phyloP scores from a whole-genome alignment of 2,113 vertebrate species.

The Delphinus delphis region DNA sequence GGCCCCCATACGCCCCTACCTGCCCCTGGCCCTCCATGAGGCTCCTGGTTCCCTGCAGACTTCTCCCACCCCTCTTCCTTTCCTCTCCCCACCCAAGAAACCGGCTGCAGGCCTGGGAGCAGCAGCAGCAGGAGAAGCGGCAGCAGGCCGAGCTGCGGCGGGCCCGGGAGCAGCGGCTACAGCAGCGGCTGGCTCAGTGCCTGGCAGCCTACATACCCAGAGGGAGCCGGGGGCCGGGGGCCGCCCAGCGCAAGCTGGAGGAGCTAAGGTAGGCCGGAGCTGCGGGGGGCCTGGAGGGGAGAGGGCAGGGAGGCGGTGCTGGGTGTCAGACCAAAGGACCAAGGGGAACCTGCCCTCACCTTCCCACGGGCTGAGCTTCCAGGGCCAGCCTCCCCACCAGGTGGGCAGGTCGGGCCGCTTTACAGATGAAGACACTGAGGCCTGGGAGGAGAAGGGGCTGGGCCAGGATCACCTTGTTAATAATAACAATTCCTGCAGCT shows the following conservation, averaged over 20 bases:
- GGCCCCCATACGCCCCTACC: too few relatives aligned
- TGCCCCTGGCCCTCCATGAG: background rate
- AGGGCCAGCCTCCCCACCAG: background rate
- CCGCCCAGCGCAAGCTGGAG: constrained; percentile 59
- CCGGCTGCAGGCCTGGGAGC: constrained; percentile 70
- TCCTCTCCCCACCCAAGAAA: constrained; percentile 28
- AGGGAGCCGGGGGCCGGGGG: background rate
- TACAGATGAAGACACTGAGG: background rate
- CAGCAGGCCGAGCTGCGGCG: constrained; percentile 53
- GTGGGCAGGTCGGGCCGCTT: background rate
- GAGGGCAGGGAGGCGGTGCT: background rate
- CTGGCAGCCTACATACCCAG: constrained; percentile 58
- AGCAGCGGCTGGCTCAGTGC: constrained; percentile 74
- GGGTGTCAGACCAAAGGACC: background rate
- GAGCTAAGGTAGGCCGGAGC: constrained; percentile 73
- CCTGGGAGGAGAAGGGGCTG: background rate
- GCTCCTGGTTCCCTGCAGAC: background rate
- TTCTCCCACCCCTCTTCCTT: background rate
- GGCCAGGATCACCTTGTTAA: background rate
- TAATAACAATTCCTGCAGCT: background rate
- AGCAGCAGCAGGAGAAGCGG: constrained; percentile 39
- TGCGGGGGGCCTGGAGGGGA: background rate
- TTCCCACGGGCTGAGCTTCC: background rate
- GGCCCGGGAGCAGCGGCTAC: constrained; percentile 52
- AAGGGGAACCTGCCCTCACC: background rate